phyloP scores from a whole-genome alignment of 2,797 vertebrate genomes.

The Benthosema pterotum region DNA sequence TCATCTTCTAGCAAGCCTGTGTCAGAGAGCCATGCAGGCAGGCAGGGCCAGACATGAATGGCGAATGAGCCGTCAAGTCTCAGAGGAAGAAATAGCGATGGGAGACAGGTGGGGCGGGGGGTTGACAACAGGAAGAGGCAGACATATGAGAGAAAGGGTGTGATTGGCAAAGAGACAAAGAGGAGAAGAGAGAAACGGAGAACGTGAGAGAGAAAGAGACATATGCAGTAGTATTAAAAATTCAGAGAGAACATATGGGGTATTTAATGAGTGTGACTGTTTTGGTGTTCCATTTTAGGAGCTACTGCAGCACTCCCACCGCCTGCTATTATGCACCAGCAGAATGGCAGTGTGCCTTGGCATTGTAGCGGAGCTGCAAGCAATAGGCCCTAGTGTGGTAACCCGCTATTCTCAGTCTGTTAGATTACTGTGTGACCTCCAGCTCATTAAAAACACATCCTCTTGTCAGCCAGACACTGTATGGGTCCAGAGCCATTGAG shows the following conservation, averaged over 20 bases:
- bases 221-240: too few species aligned
- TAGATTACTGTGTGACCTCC: slow-evolving; percentile 34
- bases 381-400: not conserved
- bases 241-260: slow-evolving; percentile 6
- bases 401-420: slow-evolving; percentile 17
- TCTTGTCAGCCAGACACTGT: slow-evolving; percentile 1
- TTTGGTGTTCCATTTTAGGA: not conserved
- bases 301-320: not conserved
- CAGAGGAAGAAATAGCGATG: slow-evolving; percentile 9
- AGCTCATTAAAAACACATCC: slow-evolving; percentile 49
- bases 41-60: slow-evolving; percentile 32
- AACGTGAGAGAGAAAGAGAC: too few species aligned
- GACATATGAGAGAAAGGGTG: too few species aligned
- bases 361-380: not conserved
- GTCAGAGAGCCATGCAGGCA: slow-evolving; percentile 27
- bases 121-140: too few species aligned
- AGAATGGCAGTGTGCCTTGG: not conserved
- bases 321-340: slow-evolving; percentile 12
- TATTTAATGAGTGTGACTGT: not conserved
- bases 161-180: not conserved
- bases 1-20: slow-evolving; percentile 12
- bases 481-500: slow-evolving; percentile 13
- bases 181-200: not conserved
- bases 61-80: slow-evolving; percentile 12
- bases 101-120: too few species aligned